Conservation (phyloP, 1,140 invertebrate genomes). For the Pissodes strobi region DNA sequence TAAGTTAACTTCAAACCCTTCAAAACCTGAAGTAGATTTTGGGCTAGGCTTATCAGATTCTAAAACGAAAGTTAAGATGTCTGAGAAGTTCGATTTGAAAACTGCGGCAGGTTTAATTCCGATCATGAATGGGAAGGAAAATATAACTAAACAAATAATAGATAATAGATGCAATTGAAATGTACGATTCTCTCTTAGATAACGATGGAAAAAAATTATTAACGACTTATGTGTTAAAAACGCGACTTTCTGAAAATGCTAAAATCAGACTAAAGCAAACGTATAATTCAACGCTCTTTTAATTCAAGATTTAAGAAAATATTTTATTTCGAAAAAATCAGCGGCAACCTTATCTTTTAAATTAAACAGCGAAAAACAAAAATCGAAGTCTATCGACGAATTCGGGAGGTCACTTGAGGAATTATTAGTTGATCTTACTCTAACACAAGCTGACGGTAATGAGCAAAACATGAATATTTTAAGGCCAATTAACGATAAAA, state of each 20-base stretch:
- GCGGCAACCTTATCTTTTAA: conserved; percentile 12
- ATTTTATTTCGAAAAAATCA: conserved; percentile 35
- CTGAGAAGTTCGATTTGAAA: conserved; percentile 38
- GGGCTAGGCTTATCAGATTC: no score
- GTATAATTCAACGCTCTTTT: conserved; percentile 17
- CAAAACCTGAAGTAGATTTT: not conserved
- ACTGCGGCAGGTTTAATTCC: conserved; percentile 41
- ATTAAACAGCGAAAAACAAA: conserved; percentile 25
- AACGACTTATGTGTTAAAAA: conserved; percentile 31
- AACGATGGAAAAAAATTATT: conserved; percentile 18
- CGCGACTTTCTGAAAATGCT: conserved; percentile 19
- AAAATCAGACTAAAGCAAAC: conserved; percentile 31
- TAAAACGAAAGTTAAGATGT: not conserved
- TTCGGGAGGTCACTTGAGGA: conserved; percentile 31
- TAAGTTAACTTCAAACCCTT: not conserved
- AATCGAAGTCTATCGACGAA: conserved; percentile 26
- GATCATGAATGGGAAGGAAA: conserved; percentile 38
- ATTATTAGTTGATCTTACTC: conserved; percentile 27
- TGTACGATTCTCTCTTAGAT: conserved; percentile 44
- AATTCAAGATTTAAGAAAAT: conserved; percentile 18
- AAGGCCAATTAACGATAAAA: conserved; percentile 30
- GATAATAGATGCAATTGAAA: conserved; percentile 45
- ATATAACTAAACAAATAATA: conserved; percentile 38
- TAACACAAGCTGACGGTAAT: conserved; percentile 25
- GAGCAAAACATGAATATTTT: conserved; percentile 13